Percentiles rank a stretch among this genome's conserved stretches.
Conservation (phyloP, 2,797 vertebrate species). For the Cossypha polioptera region DNA sequence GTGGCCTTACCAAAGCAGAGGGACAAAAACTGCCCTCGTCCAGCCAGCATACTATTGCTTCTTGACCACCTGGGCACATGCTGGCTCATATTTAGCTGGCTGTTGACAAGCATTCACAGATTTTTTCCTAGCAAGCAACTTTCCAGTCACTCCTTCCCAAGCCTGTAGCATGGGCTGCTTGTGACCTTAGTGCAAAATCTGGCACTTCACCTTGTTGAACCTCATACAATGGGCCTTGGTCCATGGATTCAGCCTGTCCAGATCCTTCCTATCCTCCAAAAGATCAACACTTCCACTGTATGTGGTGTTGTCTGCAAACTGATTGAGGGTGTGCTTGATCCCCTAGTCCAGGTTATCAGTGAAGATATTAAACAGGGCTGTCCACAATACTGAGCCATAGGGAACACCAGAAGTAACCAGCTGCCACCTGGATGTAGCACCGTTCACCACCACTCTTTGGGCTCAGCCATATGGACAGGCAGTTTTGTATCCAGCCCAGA, state of each 20-base stretch:
- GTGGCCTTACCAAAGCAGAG: not conserved
- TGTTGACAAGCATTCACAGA: not conserved
- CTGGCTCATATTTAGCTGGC: not conserved
- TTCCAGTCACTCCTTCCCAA: not conserved
- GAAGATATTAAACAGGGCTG: not conserved
- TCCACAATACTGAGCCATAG: not conserved
- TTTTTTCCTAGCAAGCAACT: not conserved
- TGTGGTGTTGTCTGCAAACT: not conserved
- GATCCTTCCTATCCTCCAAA: not conserved
- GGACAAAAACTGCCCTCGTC: not conserved
- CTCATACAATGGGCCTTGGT: accelerated
- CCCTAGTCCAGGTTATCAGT: not conserved
- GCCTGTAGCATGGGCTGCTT: not conserved
- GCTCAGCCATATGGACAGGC: not conserved
- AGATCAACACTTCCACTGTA: not conserved
- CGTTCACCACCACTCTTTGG: not conserved
- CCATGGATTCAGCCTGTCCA: not conserved
- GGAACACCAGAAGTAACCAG: not conserved
- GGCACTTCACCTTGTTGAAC: not conserved
- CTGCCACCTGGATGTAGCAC: not conserved
- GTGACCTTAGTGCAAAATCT: not conserved
- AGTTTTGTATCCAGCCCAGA: not conserved
- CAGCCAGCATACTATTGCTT: not conserved
- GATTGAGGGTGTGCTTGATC: not conserved
- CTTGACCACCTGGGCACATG: not conserved